Percentiles rank a stretch among this genome's conserved stretches.
Conservation (phyloP, 2,113 vertebrate genomes). For the Hipposideros armiger region DNA sequence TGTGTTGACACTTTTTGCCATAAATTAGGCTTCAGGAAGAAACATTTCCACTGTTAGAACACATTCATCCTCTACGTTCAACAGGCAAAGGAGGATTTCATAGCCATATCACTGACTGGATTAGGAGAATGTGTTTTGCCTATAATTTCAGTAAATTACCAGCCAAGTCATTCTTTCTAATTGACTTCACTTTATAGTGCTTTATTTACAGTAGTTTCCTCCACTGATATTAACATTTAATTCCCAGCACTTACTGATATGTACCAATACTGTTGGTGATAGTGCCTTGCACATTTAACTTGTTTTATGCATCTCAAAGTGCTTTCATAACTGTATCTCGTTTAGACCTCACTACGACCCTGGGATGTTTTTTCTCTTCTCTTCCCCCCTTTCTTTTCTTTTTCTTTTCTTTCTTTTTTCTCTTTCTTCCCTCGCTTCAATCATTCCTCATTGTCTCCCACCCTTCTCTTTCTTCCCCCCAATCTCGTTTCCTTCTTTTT, state of each 20-base stretch:
- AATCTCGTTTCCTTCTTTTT: neutral
- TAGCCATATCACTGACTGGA: neutral
- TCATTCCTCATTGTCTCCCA: neutral
- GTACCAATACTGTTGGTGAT: neutral
- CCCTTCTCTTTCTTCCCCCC: too few species aligned
- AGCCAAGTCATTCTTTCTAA: neutral
- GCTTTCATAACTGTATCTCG: neutral
- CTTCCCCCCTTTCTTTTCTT: neutral
- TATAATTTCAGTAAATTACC: constrained; percentile 35
- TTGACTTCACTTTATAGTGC: constrained; percentile 25
- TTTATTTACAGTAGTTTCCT: neutral
- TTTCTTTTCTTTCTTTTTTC: neutral
- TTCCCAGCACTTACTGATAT: neutral
- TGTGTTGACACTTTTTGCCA: constrained; percentile 5
- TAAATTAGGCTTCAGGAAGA: neutral
- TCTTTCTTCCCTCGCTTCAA: neutral
- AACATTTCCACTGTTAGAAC: neutral
- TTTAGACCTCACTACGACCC: neutral
- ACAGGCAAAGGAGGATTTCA: neutral
- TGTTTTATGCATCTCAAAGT: neutral
- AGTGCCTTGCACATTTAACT: neutral
- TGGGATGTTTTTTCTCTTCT: neutral
- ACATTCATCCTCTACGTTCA: neutral
- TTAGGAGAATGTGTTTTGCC: constrained; percentile 17
- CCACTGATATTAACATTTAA: neutral